A percentile compares a stretch with the other conserved stretches of the same genome.
These are phyloP conservation scores for Polypedilum vanderplanki DNA, from an alignment of 1,140 invertebrate genomes.

Conservation along the genomic window DNA sequence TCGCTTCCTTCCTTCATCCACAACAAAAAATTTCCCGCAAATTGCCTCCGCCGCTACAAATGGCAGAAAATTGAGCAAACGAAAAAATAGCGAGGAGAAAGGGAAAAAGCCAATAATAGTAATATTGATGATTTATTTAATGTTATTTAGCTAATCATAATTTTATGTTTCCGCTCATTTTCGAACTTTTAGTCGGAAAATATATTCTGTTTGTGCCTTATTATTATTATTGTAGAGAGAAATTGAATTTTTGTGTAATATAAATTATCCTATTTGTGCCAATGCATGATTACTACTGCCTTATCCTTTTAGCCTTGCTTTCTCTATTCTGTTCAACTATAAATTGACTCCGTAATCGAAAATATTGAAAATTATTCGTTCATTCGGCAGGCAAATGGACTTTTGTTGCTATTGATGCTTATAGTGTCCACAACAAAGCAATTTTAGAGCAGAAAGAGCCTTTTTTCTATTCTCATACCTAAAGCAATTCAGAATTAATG, in stretches of 20 bases:
- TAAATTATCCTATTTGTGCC: background rate
- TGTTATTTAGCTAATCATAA: constrained; percentile 28
- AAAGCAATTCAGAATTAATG: constrained; percentile 19
- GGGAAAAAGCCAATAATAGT: constrained; percentile 21
- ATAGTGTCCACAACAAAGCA: background rate
- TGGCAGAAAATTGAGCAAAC: no score
- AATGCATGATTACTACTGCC: constrained; percentile 8
- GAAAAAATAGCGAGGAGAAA: background rate
- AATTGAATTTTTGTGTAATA: background rate
- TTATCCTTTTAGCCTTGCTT: background rate
- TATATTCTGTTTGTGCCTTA: no score
- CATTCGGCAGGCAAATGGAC: background rate
- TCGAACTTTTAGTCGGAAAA: background rate
- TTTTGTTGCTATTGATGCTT: background rate
- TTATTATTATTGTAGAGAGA: no score
- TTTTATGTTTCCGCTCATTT: constrained; percentile 16
- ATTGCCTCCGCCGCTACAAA: no score
- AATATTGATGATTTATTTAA: constrained; percentile 28
- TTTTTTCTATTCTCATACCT: background rate
- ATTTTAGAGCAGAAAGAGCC: background rate
- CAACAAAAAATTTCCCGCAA: background rate
- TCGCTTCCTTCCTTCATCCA: background rate
- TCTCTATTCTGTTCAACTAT: background rate
- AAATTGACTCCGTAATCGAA: background rate
- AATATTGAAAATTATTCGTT: background rate